These are phyloP conservation scores for Tachypleus tridentatus DNA, from an alignment of 1,140 invertebrate species.

Conservation along the genomic window DNA sequence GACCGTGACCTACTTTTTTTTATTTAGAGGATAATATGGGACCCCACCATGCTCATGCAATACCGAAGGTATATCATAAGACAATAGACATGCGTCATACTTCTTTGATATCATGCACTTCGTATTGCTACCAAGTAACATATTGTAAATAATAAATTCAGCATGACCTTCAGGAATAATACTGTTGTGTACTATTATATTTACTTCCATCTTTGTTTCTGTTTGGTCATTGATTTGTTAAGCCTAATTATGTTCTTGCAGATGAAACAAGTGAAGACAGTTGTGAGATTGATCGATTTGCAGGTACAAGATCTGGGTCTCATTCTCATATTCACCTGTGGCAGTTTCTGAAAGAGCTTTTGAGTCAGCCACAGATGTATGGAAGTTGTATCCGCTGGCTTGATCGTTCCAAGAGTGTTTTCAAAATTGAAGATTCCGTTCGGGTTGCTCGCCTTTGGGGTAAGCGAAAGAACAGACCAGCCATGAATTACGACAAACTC, in stretches of 20 bases:
- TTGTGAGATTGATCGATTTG: slow-evolving; percentile 30
- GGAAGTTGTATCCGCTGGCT: slow-evolving; percentile 93
- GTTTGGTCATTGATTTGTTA: too few relatives aligned
- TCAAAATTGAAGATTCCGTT: slow-evolving; percentile 98
- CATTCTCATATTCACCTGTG: slow-evolving; percentile 93
- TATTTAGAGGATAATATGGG: too few relatives aligned
- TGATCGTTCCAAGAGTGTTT: slow-evolving; percentile 83
- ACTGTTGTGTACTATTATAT: too few relatives aligned
- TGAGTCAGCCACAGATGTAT: slow-evolving; percentile 70
- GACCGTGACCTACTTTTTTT: too few relatives aligned
- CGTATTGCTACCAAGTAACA: too few relatives aligned
- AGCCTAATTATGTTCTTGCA: slow-evolving; percentile 14
- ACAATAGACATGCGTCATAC: too few relatives aligned
- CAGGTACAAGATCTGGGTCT: slow-evolving; percentile 39
- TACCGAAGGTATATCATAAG: too few relatives aligned
- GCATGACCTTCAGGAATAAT: too few relatives aligned
- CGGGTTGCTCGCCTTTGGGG: slow-evolving; percentile 93
- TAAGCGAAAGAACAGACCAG: slow-evolving; percentile 89
- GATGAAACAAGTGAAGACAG: slow-evolving; percentile 36
- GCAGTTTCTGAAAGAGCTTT: slow-evolving; percentile 96
- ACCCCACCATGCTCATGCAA: too few relatives aligned
- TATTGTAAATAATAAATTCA: too few relatives aligned
- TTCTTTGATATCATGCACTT: too few relatives aligned
- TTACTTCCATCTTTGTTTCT: too few relatives aligned
- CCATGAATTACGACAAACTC: slow-evolving; percentile 99